Evolutionary conservation across 2,888 invertebrate species (phyloP).

Genomic region (Copidosoma aretas): DNA sequence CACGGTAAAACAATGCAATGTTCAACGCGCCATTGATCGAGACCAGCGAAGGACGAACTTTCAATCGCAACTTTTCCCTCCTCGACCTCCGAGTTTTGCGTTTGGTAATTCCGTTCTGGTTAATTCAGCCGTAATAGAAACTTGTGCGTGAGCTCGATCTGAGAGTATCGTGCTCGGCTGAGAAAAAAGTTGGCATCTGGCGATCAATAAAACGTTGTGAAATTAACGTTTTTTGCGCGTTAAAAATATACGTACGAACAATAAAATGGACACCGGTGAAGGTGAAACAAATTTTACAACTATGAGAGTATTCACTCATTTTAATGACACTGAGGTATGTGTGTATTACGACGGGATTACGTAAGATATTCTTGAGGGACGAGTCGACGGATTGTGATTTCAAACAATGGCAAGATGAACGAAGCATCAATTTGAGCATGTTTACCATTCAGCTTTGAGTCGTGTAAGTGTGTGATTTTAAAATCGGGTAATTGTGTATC

Average conservation of each 20-base stretch:
- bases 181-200: background rate
- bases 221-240: background rate
- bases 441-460: too few relatives aligned
- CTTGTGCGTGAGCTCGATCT: background rate
- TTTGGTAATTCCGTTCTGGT: conserved; percentile 8
- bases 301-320: too few relatives aligned
- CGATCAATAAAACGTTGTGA: background rate
- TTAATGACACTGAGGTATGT: too few relatives aligned
- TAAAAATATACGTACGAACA: background rate
- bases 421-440: background rate
- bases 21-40: conserved; percentile 25
- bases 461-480: too few relatives aligned
- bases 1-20: conserved; percentile 3
- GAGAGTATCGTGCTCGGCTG: background rate
- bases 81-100: background rate
- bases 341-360: background rate
- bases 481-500: too few relatives aligned
- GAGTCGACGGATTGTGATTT: background rate
- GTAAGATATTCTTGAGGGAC: too few relatives aligned
- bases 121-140: background rate
- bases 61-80: background rate
- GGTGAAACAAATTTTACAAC: background rate
- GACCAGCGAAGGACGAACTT: conserved; percentile 1
- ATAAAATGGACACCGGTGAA: background rate
- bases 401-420: background rate